Percentiles rank a stretch among this genome's conserved stretches.
Conservation (phyloP, 1,140 invertebrate genomes). For the Drosophila mayri region DNA sequence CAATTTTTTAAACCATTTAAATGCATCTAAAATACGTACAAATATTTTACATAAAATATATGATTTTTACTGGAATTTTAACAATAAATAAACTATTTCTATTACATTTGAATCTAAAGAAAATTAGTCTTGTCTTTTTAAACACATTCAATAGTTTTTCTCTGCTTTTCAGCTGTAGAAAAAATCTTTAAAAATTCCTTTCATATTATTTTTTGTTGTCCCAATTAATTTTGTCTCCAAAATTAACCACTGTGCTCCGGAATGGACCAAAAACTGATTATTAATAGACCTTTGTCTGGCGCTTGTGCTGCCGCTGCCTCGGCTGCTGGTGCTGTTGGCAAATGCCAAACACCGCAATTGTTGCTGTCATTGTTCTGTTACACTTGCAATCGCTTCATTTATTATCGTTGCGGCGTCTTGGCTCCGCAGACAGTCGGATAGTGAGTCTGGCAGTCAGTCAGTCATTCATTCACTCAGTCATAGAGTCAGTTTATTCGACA, state of each 20-base stretch:
- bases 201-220: no score
- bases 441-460: constrained; percentile 33
- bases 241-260: constrained; percentile 37
- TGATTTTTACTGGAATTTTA: no score
- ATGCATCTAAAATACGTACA: background rate
- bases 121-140: no score
- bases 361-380: constrained; percentile 84
- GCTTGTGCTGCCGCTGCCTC: constrained; percentile 31
- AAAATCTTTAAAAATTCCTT: no score
- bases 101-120: background rate
- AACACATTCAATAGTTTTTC: no score
- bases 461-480: constrained; percentile 30
- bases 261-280: constrained; percentile 77
- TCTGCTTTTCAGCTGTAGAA: no score
- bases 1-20: background rate
- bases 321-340: constrained; percentile 65
- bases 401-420: constrained; percentile 69
- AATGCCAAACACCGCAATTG: constrained; percentile 83
- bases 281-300: constrained; percentile 82
- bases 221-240: background rate
- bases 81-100: background rate
- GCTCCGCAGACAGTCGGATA: constrained; percentile 31
- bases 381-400: constrained; percentile 83
- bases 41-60: background rate
- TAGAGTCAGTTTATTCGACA: constrained; percentile 23